A percentile compares a stretch with the other conserved stretches of the same genome.
These are phyloP conservation scores for Periophthalmus modestus DNA, from an alignment of 2,113 vertebrate genomes.

Conservation along the genomic window DNA sequence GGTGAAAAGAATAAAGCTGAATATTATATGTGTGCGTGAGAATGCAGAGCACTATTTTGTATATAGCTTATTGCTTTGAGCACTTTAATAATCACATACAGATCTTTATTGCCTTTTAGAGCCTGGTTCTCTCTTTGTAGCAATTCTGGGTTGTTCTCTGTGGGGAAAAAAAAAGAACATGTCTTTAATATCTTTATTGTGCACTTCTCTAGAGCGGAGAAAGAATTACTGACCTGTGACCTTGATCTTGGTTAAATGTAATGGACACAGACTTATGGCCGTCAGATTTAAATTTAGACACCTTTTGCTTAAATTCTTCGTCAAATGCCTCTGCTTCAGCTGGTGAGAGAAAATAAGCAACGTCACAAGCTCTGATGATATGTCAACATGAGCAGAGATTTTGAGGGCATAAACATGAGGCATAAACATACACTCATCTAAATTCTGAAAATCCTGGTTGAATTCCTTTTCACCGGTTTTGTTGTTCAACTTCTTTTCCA, in stretches of 20 bases:
- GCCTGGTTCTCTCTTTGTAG: slow-evolving; percentile 63
- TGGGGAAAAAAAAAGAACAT: slow-evolving; percentile 37
- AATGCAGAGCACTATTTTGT: slow-evolving; percentile 24
- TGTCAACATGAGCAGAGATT: neutral
- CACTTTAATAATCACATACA: slow-evolving; percentile 62
- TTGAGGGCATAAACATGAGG: slow-evolving; percentile 35
- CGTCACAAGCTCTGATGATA: neutral
- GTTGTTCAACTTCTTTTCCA: slow-evolving; percentile 85
- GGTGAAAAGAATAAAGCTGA: neutral
- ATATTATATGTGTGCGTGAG: slow-evolving; percentile 3
- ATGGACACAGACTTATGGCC: slow-evolving; percentile 47
- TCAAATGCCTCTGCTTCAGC: slow-evolving; percentile 88
- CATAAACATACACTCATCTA: slow-evolving; percentile 87
- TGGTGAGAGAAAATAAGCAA: slow-evolving; percentile 57
- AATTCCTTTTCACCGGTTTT: slow-evolving; percentile 90
- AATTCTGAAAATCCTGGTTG: slow-evolving; percentile 92
- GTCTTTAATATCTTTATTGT: neutral
- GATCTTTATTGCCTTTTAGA: slow-evolving; percentile 68
- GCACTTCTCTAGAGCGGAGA: slow-evolving; percentile 3
- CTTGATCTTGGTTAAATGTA: slow-evolving; percentile 45
- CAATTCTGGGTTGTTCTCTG: slow-evolving; percentile 75
- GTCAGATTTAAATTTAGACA: slow-evolving; percentile 78
- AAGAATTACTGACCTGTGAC: slow-evolving; percentile 76
- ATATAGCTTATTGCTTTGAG: slow-evolving; percentile 13
- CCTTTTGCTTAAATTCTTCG: slow-evolving; percentile 86